These are phyloP conservation scores for Neoniphon sammara DNA, from an alignment of 2,797 vertebrate genomes.

Conservation along the genomic window DNA sequence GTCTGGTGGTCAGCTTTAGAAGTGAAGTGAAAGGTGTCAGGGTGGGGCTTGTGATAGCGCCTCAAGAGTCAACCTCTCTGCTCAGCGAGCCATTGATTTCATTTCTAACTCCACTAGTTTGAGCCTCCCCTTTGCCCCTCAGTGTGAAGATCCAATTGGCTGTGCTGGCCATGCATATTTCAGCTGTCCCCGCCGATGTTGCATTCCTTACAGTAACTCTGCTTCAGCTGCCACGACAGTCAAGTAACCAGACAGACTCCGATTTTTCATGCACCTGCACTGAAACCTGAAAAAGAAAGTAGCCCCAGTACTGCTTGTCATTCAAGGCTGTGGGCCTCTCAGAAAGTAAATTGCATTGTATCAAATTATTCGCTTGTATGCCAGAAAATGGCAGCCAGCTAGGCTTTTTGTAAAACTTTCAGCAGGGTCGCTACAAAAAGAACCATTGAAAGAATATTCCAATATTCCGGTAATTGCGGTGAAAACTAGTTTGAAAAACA, in stretches of 20 bases:
- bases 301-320: slow-evolving; percentile 9
- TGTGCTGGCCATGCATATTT: slow-evolving; percentile 36
- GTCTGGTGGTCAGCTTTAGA: slow-evolving; percentile 16
- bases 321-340: slow-evolving; percentile 10
- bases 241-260: slow-evolving; percentile 8
- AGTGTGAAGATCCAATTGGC: slow-evolving; percentile 2
- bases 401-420: slow-evolving; percentile 19
- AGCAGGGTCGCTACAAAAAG: slow-evolving; percentile 12
- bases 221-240: slow-evolving; percentile 8
- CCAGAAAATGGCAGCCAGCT: slow-evolving; percentile 30
- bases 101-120: slow-evolving; percentile 49
- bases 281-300: slow-evolving; percentile 38
- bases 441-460: slow-evolving; percentile 45
- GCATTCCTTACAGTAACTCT: slow-evolving; percentile 4
- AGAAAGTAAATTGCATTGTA: slow-evolving; percentile 36
- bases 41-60: slow-evolving; percentile 12
- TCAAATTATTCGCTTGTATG: slow-evolving; percentile 47
- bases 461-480: slow-evolving; percentile 30
- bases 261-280: slow-evolving; percentile 24
- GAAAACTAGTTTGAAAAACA: slow-evolving; percentile 37
- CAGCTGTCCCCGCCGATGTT: slow-evolving; percentile 14
- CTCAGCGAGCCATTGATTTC: slow-evolving; percentile 52
- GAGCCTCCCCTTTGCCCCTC: slow-evolving; percentile 9
- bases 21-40: slow-evolving; percentile 36
- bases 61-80: slow-evolving; percentile 49